phyloP scores from a whole-genome alignment of 2,888 invertebrate species.

The Pachliopta kotzebuea region DNA sequence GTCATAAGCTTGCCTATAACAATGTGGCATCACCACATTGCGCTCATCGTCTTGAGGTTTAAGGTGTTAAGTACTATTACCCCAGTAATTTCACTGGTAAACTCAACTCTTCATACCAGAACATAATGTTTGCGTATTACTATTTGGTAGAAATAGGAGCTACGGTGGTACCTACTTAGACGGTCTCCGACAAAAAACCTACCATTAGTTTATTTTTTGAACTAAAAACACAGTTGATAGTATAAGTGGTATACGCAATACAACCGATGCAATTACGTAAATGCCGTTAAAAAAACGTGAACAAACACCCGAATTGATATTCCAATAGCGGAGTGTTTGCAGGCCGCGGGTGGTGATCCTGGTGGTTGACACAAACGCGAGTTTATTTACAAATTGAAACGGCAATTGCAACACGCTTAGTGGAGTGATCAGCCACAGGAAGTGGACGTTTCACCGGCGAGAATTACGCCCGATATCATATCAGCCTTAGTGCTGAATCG shows the following conservation, averaged over 20 bases:
- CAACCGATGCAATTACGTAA: constrained; percentile 21
- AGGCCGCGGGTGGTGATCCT: constrained; percentile 4
- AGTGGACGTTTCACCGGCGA: constrained; percentile 7
- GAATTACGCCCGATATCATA: constrained; percentile 19
- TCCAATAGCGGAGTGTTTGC: constrained; percentile 26
- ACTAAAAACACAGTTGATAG: too few relatives aligned
- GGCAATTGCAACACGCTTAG: constrained; percentile 22
- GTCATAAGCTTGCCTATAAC: too few relatives aligned
- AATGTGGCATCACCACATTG: too few relatives aligned
- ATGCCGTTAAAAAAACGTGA: constrained; percentile 18
- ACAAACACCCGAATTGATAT: constrained; percentile 24
- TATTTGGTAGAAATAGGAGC: too few relatives aligned
- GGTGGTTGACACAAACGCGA: constrained; percentile 23
- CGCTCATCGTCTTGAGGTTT: too few relatives aligned
- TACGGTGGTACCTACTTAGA: too few relatives aligned
- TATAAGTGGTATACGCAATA: not conserved
- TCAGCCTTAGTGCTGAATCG: constrained; percentile 10
- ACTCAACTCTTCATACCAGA: too few relatives aligned
- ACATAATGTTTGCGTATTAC: too few relatives aligned
- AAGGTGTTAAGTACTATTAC: too few relatives aligned
- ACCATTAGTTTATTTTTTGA: too few relatives aligned
- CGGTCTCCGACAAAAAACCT: too few relatives aligned
- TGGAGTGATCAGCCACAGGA: constrained; percentile 18
- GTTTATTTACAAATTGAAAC: constrained; percentile 24
- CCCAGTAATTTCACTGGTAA: too few relatives aligned